Base-by-base conservation (phyloP, 2,113 vertebrate species). In the Dicaeum eximium region DNA sequence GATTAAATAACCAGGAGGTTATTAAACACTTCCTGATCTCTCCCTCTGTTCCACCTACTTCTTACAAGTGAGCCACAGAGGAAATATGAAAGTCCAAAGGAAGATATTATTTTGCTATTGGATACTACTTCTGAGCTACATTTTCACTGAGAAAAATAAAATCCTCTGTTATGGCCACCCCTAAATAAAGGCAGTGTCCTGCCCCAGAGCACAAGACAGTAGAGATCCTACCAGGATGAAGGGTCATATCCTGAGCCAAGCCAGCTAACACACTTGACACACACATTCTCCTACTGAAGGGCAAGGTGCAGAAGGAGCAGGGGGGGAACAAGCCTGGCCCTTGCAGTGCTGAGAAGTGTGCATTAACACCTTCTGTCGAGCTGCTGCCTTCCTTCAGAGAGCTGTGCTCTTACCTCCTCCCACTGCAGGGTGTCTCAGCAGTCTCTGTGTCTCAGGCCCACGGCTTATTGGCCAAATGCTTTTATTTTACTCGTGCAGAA, bases 11-110 rank as follows among this genome's bases (percentile, higher is more conserved):
- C 72, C 38, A 88, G 75, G 67, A 94, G 88, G 86, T 93, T 92
- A 78, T 95, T 93, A 95, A 93, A 83, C 56, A 70, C 64, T 96
- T 94, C 90, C 93, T 83, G 88, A 94, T 96, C 44, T 95, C 90
- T 82, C 40, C 89, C 37, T 83, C 47, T 88, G 35, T 95, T 95
- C 72, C 74, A 67, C 23, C 71, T 83, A 90, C 73, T 48, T 90
- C 75, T 93, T 86, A 90, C 79, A 97, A 90, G 86, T 62, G 79
- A 88, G 20, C 69, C 85, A 90, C 48, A 93, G 69, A 95, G 77
- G 85, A 94, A 93, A 86, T 51, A 88, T 24, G 71, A 86, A 83
- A 90, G 91, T 90, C 78, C 66, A 90, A 91, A 87, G 85, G 70
- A 91, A 91, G 87, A 70, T 77, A 66, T 69, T 79, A 25, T 79